Conservation (phyloP, 2,888 invertebrate genomes). For the Pristionchus maxplancki region DNA sequence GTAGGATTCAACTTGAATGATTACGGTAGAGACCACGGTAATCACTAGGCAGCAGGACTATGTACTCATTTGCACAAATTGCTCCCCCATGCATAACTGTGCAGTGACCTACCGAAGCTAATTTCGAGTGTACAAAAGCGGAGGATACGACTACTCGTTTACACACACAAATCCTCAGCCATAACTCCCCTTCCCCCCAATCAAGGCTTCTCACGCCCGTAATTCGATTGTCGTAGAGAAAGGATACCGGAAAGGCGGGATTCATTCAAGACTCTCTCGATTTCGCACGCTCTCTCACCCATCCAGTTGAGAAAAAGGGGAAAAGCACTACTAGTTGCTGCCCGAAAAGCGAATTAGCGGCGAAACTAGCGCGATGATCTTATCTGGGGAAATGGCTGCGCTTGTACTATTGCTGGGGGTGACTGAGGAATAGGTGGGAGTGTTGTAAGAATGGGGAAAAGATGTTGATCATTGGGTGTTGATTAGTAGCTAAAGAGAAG, state of each 20-base stretch:
- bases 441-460: too few relatives aligned
- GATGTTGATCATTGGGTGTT: too few relatives aligned
- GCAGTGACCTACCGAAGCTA: too few relatives aligned
- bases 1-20: background rate
- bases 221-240: constrained; percentile 6
- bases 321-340: constrained; percentile 27
- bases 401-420: background rate
- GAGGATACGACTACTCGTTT: background rate
- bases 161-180: background rate
- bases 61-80: too few relatives aligned
- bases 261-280: background rate
- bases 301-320: background rate
- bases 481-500: too few relatives aligned
- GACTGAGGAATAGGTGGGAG: background rate
- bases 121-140: too few relatives aligned
- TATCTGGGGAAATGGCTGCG: background rate
- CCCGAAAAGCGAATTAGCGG: constrained; percentile 21
- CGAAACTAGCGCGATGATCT: background rate
- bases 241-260: constrained; percentile 23
- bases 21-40: background rate
- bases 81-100: too few relatives aligned
- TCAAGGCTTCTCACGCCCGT: constrained; percentile 23
- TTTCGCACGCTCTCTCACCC: background rate
- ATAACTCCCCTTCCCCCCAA: background rate
- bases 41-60: too few relatives aligned